A percentile compares a stretch with the other conserved stretches of the same genome.
phyloP scores from a whole-genome alignment of 2,888 invertebrate genomes.

The Neoascia interrupta region DNA sequence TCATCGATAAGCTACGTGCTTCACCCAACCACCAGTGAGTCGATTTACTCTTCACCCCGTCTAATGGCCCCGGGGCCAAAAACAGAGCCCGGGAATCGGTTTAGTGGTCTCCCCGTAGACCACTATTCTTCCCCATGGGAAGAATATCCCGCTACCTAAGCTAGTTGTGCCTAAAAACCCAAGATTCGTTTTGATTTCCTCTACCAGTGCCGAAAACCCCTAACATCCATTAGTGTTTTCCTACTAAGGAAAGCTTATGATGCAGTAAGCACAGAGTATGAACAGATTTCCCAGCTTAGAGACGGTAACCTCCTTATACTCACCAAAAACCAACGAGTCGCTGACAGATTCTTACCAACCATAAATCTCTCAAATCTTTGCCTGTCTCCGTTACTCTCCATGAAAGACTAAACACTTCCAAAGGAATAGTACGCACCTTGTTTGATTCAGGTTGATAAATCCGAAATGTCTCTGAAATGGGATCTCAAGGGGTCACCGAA shows the following conservation, averaged over 20 bases:
- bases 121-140: background rate
- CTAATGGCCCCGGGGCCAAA: background rate
- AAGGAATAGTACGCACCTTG: constrained; percentile 29
- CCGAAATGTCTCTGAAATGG: constrained; percentile 43
- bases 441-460: constrained; percentile 22
- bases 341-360: constrained; percentile 13
- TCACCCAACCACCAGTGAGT: too few relatives aligned
- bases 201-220: too few relatives aligned
- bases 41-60: too few relatives aligned
- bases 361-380: constrained; percentile 1
- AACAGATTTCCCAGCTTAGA: background rate
- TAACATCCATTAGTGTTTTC: constrained; percentile 12
- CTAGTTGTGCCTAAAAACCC: background rate
- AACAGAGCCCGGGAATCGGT: background rate
- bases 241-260: constrained; percentile 12
- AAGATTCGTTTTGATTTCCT: background rate
- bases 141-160: background rate
- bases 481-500: constrained; percentile 27
- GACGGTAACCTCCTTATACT: constrained; percentile 18
- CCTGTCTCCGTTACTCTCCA: constrained; percentile 17
- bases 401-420: constrained; percentile 33
- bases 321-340: constrained; percentile 21
- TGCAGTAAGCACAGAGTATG: constrained; percentile 16
- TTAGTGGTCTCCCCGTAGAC: background rate
- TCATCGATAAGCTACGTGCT: too few relatives aligned